Evolutionary conservation across 92 coral and sea anemone genomes (phyloP).

Genomic region (Metridium senile): DNA sequence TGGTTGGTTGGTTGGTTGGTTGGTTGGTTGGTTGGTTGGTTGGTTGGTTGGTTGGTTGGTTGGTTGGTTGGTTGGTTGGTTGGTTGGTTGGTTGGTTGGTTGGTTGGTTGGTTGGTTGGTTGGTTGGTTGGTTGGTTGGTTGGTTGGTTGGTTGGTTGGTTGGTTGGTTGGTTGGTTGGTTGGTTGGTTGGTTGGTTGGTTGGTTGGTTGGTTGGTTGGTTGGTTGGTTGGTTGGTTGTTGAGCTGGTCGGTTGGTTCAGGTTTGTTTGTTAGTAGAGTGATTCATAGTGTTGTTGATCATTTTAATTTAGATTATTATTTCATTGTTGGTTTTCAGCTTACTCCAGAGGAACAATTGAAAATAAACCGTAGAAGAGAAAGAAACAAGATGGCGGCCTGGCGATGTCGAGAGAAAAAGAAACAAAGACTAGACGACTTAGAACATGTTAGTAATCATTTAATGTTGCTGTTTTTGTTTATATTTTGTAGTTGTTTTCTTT

Average conservation of each 20-base stretch:
- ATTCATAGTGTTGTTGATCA: neutral
- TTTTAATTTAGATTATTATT: neutral
- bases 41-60: neutral
- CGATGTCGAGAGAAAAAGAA: conserved; percentile 49
- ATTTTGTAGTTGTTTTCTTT: neutral
- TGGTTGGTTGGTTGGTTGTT: neutral
- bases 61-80: neutral
- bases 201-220: neutral
- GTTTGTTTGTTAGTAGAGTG: neutral
- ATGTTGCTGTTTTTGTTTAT: neutral
- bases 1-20: neutral
- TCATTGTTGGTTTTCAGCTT: conserved; percentile 1
- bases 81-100: neutral
- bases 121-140: neutral
- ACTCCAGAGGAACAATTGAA: conserved; percentile 29
- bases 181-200: neutral
- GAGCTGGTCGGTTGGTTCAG: neutral
- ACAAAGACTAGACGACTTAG: conserved; percentile 38
- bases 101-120: neutral
- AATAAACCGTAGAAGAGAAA: conserved; percentile 32
- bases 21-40: neutral
- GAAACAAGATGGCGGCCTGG: conserved; percentile 42
- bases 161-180: neutral
- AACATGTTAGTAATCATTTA: conserved; percentile 11
- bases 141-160: neutral